Conservation (phyloP, 2,797 vertebrate genomes). For the Sebastiscus tertius region DNA sequence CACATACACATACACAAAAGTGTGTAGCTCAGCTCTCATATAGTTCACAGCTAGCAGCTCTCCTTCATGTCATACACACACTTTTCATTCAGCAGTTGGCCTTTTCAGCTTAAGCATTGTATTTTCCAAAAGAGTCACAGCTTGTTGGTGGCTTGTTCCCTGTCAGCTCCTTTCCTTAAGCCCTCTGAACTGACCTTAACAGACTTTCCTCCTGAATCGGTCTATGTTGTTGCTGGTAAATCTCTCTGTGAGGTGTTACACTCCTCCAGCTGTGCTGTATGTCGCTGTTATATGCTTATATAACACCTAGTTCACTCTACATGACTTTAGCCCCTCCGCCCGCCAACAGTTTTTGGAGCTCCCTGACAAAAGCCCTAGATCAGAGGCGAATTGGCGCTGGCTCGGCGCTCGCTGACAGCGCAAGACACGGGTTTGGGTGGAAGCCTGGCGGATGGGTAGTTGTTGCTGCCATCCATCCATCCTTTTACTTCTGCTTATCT, state of each 20-base stretch:
- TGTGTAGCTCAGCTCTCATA: conserved; percentile 38
- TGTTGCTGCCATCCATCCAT: neutral
- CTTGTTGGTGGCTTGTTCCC: conserved; percentile 60
- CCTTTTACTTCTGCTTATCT: neutral
- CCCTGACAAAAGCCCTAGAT: neutral
- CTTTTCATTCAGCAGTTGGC: conserved; percentile 45
- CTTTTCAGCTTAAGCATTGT: conserved; percentile 57
- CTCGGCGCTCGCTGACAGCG: too few species aligned
- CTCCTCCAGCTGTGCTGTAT: conserved; percentile 15
- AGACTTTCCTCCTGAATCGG: conserved; percentile 50
- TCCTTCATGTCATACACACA: conserved; percentile 42
- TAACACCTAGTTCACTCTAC: neutral
- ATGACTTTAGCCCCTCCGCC: neutral
- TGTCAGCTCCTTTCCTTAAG: conserved; percentile 55
- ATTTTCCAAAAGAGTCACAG: conserved; percentile 57
- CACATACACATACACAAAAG: conserved; percentile 13
- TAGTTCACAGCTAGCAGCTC: conserved; percentile 36
- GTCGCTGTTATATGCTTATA: conserved; percentile 43
- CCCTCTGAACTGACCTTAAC: conserved; percentile 61
- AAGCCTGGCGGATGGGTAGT: too few species aligned
- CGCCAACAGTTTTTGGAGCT: neutral
- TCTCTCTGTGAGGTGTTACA: conserved; percentile 49
- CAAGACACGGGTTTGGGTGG: too few species aligned
- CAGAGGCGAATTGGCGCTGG: neutral
- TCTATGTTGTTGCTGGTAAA: conserved; percentile 41